Percentiles rank a stretch among this genome's conserved stretches.
These are phyloP conservation scores for Stictocephala bisonia DNA, from an alignment of 2,888 invertebrate species.

Conservation along the genomic window DNA sequence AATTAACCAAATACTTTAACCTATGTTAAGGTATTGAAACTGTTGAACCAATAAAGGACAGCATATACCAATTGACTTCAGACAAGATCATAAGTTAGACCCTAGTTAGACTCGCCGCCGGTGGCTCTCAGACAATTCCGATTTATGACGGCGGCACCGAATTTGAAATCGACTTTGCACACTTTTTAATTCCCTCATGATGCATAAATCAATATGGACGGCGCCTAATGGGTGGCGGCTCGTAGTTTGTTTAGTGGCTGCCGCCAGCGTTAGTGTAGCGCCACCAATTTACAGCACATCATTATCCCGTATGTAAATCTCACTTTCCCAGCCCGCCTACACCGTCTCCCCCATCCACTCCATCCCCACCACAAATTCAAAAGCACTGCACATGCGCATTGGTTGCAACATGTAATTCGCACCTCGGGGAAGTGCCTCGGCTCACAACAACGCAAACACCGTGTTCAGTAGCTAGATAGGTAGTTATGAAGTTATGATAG, in stretches of 20 bases:
- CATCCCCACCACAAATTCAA: background rate
- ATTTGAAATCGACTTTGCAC: conserved; percentile 44
- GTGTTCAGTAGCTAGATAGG: too few species aligned
- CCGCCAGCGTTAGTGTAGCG: conserved; percentile 39
- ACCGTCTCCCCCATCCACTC: conserved; percentile 16
- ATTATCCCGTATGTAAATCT: conserved; percentile 40
- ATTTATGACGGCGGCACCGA: conserved; percentile 44
- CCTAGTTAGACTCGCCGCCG: conserved; percentile 37
- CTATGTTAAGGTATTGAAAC: too few species aligned
- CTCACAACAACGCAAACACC: too few species aligned
- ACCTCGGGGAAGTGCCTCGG: too few species aligned
- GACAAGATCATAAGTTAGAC: conserved; percentile 3
- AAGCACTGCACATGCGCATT: conserved; percentile 11
- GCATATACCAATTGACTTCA: too few species aligned
- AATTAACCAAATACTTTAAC: too few species aligned
- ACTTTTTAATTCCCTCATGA: conserved; percentile 41
- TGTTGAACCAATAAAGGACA: too few species aligned
- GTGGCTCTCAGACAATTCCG: conserved; percentile 5
- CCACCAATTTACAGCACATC: conserved; percentile 32
- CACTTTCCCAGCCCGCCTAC: conserved; percentile 41
- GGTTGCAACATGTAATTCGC: conserved; percentile 19
- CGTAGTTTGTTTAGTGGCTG: conserved; percentile 34
- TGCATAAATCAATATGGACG: conserved; percentile 44
- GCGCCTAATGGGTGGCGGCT: conserved; percentile 19
- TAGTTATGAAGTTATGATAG: too few species aligned